Evolutionary conservation across 1,140 invertebrate genomes (phyloP).

Genomic region (Triops longicaudatus): DNA sequence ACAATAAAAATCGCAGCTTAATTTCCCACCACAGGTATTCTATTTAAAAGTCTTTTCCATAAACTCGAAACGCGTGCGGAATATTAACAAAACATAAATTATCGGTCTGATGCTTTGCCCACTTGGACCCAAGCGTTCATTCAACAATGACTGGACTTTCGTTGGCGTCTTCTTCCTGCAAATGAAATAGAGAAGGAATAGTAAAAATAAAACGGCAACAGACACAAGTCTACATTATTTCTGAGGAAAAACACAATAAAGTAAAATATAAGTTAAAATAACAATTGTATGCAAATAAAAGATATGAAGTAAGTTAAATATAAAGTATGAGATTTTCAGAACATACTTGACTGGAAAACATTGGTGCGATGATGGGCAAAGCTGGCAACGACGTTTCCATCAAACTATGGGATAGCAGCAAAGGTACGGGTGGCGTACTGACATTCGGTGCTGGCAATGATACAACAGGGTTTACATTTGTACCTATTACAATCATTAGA

Average conservation of each 20-base stretch:
- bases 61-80: constrained; percentile 6
- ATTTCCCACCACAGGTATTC: neutral
- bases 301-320: too few relatives aligned
- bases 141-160: neutral
- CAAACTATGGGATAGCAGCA: neutral
- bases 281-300: too few relatives aligned
- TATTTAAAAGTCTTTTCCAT: constrained; percentile 1
- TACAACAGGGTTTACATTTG: constrained; percentile 8
- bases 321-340: too few relatives aligned
- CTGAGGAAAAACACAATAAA: too few relatives aligned
- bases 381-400: constrained; percentile 9
- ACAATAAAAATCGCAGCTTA: neutral
- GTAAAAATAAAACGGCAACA: too few relatives aligned
- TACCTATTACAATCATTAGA: neutral
- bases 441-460: neutral
- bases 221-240: too few relatives aligned
- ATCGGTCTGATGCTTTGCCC: neutral
- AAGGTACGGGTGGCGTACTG: neutral
- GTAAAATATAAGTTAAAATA: too few relatives aligned
- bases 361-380: neutral
- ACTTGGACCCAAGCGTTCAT: neutral
- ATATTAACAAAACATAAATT: constrained; percentile 13
- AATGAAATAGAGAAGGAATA: too few relatives aligned
- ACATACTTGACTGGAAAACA: neutral
- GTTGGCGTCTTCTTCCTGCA: neutral